A percentile compares a stretch with the other conserved stretches of the same genome.
phyloP scores from a whole-genome alignment of 23 tunicate genomes.

The Clavelina lepadiformis region DNA sequence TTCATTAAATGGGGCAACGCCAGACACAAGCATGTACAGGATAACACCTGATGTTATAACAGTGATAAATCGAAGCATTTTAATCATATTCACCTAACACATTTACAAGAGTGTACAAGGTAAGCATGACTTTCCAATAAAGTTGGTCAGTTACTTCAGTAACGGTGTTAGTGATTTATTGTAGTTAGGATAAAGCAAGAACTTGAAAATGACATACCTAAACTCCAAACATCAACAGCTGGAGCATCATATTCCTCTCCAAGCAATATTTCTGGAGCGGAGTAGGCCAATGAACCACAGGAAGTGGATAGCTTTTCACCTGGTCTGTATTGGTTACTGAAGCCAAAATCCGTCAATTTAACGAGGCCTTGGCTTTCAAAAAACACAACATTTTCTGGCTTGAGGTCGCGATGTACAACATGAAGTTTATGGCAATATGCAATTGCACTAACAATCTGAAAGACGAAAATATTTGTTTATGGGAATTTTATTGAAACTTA shows the following conservation, averaged over 20 bases:
- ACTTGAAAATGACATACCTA: slow-evolving; percentile 32
- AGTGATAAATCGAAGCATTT: too few relatives aligned
- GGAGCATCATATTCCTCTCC: slow-evolving; percentile 99
- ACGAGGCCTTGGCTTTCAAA: slow-evolving; percentile 90
- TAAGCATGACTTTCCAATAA: too few relatives aligned
- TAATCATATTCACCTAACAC: too few relatives aligned
- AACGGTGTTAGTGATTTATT: too few relatives aligned
- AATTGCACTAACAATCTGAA: slow-evolving; percentile 89
- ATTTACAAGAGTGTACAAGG: too few relatives aligned
- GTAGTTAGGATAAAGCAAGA: not conserved
- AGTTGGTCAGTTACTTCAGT: too few relatives aligned
- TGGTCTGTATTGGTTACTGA: slow-evolving; percentile 71
- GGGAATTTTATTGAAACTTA: too few relatives aligned
- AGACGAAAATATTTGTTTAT: too few relatives aligned
- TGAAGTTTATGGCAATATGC: slow-evolving; percentile 93
- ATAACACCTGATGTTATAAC: slow-evolving; percentile 96
- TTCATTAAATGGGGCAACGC: slow-evolving; percentile 98
- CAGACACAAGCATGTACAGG: slow-evolving; percentile 96
- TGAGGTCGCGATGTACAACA: slow-evolving; percentile 95
- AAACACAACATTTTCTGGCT: slow-evolving; percentile 97
- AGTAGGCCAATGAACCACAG: slow-evolving; percentile 98
- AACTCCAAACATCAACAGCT: slow-evolving; percentile 98
- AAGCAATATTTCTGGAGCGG: slow-evolving; percentile 96
- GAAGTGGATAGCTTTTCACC: slow-evolving; percentile 91
- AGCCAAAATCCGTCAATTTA: slow-evolving; percentile 96